phyloP scores from a whole-genome alignment of 2,888 invertebrate genomes.

The Listrodromus nycthemerus region DNA sequence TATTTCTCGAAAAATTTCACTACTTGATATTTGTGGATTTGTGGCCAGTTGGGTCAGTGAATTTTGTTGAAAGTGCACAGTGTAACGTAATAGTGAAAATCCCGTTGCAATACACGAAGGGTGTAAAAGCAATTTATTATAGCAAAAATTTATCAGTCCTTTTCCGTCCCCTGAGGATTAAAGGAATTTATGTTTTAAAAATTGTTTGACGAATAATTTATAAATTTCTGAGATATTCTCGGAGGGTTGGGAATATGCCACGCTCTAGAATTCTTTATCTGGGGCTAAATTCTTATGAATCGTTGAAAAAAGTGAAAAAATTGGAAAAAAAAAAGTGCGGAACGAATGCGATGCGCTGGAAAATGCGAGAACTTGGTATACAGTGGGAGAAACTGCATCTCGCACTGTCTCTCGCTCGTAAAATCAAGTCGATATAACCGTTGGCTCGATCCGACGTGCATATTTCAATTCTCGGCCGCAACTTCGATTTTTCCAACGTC shows the following conservation, averaged over 20 bases:
- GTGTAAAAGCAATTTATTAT: too few species aligned
- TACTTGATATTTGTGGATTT: too few species aligned
- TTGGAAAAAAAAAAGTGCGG: background rate
- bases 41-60: too few species aligned
- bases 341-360: background rate
- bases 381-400: background rate
- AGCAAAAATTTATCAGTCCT: too few species aligned
- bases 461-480: constrained; percentile 46
- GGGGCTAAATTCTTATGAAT: background rate
- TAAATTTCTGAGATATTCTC: background rate
- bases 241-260: background rate
- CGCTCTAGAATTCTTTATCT: background rate
- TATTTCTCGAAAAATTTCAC: too few species aligned
- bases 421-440: constrained; percentile 49
- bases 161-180: too few species aligned
- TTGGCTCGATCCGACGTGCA: constrained; percentile 29
- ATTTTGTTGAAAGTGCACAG: too few species aligned
- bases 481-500: constrained; percentile 48
- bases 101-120: too few species aligned
- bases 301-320: background rate
- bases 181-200: too few species aligned
- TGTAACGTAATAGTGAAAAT: too few species aligned
- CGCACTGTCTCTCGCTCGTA: constrained; percentile 34
- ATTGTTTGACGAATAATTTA: background rate
- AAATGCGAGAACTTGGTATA: background rate